These are phyloP conservation scores for Orbicella faveolata DNA, from an alignment of 64 coral and sea anemone genomes.

Conservation along the genomic window DNA sequence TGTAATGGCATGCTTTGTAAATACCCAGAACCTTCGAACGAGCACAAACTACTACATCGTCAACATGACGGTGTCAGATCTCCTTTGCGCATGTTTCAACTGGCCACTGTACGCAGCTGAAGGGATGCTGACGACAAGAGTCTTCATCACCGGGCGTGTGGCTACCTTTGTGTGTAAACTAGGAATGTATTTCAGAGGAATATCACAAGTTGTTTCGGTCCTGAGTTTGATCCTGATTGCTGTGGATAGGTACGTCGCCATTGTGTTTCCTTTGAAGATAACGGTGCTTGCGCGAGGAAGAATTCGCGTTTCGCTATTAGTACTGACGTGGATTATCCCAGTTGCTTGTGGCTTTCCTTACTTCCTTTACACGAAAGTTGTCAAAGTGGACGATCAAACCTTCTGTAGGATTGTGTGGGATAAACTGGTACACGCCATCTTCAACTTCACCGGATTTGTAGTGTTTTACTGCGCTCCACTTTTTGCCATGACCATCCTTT, in stretches of 20 bases:
- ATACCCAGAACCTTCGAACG: constrained; percentile 2
- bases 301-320: neutral
- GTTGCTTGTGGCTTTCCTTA: constrained; percentile 2
- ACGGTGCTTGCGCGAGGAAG: neutral
- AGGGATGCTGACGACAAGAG: neutral
- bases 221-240: constrained; percentile 28
- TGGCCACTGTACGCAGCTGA: constrained; percentile 21
- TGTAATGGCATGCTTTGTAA: neutral
- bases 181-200: constrained; percentile 32
- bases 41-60: constrained; percentile 39
- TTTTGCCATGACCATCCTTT: constrained; percentile 19
- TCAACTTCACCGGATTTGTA: constrained; percentile 21
- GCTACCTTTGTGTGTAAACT: constrained; percentile 8
- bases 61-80: constrained; percentile 22
- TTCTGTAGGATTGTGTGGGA: constrained; percentile 26
- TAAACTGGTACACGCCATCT: neutral
- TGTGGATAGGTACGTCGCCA: constrained; percentile 31
- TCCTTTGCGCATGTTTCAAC: constrained; percentile 7
- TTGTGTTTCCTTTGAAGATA: constrained; percentile 25
- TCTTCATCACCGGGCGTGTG: neutral
- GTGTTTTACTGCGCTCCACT: constrained; percentile 12
- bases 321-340: constrained; percentile 17
- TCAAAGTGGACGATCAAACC: constrained; percentile 15
- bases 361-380: neutral
- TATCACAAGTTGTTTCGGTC: constrained; percentile 32